phyloP scores from a whole-genome alignment of 2,113 vertebrate species.

The Bagarius yarrelli region DNA sequence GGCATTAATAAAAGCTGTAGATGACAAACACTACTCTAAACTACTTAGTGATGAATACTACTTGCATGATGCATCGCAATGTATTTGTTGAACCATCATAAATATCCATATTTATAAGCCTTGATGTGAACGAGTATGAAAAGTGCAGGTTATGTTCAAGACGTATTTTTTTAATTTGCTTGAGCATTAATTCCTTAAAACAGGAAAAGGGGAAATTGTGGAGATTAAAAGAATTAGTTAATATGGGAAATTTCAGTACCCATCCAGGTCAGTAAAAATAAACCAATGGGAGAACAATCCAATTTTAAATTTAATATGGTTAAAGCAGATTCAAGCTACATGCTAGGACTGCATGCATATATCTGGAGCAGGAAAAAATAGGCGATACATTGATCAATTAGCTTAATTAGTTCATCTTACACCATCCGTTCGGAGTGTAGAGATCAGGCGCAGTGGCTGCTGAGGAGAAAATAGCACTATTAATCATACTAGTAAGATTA shows the following conservation, averaged over 20 bases:
- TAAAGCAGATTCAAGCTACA: constrained; percentile 40
- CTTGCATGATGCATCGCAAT: background rate
- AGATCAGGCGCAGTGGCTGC: constrained; percentile 52
- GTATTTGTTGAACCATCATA: background rate
- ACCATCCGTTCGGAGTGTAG: constrained; percentile 55
- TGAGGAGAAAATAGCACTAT: constrained; percentile 46
- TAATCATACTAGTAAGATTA: constrained; percentile 25
- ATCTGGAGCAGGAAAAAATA: constrained; percentile 11
- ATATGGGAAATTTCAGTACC: constrained; percentile 4
- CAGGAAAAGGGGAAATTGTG: background rate
- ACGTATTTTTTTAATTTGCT: background rate
- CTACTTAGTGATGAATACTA: background rate
- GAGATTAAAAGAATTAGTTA: constrained; percentile 1
- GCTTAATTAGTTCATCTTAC: constrained; percentile 53
- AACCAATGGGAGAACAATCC: constrained; percentile 25
- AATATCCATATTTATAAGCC: background rate
- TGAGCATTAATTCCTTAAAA: background rate
- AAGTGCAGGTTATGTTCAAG: background rate
- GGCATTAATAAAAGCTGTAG: background rate
- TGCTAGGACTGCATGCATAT: constrained; percentile 55
- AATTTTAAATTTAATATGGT: background rate
- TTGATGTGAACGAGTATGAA: background rate
- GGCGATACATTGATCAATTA: constrained; percentile 14
- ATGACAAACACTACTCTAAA: background rate
- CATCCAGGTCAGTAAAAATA: background rate